A percentile compares a stretch with the other conserved stretches of the same genome.
phyloP scores from a whole-genome alignment of 2,113 vertebrate species.

The Pituophis catenifer region DNA sequence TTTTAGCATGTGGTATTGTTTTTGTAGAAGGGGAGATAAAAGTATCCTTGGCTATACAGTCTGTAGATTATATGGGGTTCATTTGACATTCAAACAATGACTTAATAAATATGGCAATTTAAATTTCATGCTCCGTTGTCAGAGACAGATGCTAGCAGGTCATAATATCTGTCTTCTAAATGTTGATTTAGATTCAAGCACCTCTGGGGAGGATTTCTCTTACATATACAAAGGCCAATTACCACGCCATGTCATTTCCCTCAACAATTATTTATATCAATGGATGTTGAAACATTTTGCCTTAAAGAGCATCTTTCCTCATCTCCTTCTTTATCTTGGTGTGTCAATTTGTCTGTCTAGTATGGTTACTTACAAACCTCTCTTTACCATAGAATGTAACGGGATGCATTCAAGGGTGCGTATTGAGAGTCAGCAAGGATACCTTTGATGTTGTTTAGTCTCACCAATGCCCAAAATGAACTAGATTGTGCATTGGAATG shows the following conservation, averaged over 20 bases:
- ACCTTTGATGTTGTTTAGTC: neutral
- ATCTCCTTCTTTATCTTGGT: neutral
- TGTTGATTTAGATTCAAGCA: neutral
- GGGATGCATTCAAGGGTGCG: neutral
- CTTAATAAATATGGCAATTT: neutral
- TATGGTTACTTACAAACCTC: neutral
- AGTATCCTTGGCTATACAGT: neutral
- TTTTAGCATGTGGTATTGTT: neutral
- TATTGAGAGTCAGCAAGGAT: neutral
- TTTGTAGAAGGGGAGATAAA: neutral
- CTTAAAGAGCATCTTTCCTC: neutral
- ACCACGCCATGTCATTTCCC: neutral
- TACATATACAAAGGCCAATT: neutral
- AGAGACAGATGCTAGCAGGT: neutral
- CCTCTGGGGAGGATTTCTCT: neutral
- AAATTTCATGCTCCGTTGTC: neutral
- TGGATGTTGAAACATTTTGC: neutral
- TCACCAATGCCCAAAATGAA: neutral
- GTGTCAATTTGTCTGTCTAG: neutral
- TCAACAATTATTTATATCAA: constrained; percentile 9
- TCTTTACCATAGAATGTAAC: neutral
- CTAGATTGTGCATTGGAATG: neutral
- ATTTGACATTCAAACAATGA: neutral
- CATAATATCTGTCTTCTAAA: neutral
- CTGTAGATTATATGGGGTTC: neutral